Evolutionary conservation across 1,140 invertebrate species (phyloP).

Genomic region (Ceratina calcarata): DNA sequence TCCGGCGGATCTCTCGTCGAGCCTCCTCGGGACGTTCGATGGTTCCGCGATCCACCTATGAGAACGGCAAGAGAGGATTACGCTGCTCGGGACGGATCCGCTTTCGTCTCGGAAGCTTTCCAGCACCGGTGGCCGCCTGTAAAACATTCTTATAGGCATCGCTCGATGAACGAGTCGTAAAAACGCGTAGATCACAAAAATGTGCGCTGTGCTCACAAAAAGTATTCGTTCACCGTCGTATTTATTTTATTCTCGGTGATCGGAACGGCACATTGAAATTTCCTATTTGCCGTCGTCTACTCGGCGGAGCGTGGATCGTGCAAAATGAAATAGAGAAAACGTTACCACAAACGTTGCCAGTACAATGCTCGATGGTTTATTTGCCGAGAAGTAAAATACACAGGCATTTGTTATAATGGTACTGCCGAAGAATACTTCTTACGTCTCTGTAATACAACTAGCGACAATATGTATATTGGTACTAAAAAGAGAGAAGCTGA

Average conservation of each 20-base stretch:
- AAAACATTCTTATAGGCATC: background rate
- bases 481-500: conserved; percentile 68
- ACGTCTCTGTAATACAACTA: conserved; percentile 63
- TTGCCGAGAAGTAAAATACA: conserved; percentile 68
- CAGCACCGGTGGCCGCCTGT: background rate
- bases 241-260: too few relatives aligned
- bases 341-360: background rate
- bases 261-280: too few relatives aligned
- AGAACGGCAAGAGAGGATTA: background rate
- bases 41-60: background rate
- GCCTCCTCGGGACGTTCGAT: background rate
- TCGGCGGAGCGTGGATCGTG: background rate
- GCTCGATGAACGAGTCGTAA: background rate
- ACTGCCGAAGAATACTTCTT: conserved; percentile 58
- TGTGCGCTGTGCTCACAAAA: background rate
- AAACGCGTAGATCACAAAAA: conserved; percentile 32
- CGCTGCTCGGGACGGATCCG: background rate
- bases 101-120: background rate
- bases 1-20: background rate
- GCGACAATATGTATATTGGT: conserved; percentile 58
- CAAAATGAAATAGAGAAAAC: background rate
- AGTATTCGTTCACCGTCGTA: too few relatives aligned
- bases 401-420: conserved; percentile 65
- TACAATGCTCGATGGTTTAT: conserved; percentile 67
- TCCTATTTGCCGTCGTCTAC: too few relatives aligned